Percentiles rank a stretch among this genome's conserved stretches.
Conservation (phyloP, 2,797 vertebrate genomes). For the Trachops cirrhosus region DNA sequence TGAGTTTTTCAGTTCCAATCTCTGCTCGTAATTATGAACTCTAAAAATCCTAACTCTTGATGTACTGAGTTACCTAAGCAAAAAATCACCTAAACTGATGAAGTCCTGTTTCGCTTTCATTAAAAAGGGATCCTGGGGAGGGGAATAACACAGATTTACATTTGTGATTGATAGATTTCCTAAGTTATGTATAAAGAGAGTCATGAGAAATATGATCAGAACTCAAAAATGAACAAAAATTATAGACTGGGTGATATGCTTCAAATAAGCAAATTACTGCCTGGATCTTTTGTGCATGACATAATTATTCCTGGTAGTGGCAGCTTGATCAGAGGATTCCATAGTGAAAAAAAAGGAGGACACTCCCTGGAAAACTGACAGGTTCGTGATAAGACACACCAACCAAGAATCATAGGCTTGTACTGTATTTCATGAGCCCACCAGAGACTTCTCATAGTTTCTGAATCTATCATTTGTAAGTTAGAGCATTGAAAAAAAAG, state of each 20-base stretch:
- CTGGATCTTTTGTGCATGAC: constrained; percentile 32
- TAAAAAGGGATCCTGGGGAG: not conserved
- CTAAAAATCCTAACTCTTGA: not conserved
- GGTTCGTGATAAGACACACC: not conserved
- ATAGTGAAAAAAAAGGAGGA: not conserved
- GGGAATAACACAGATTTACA: not conserved
- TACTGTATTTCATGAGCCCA: not conserved
- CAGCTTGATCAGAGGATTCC: constrained; percentile 43
- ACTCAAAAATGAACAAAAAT: constrained; percentile 3
- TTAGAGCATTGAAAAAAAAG: not conserved
- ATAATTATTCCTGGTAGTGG: not conserved
- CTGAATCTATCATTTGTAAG: constrained; percentile 31
- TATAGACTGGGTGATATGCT: not conserved
- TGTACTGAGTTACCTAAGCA: not conserved
- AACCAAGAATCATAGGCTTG: not conserved
- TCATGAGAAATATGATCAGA: not conserved
- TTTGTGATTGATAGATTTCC: not conserved
- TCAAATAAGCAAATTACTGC: not conserved
- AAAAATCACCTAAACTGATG: not conserved
- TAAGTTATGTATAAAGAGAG: not conserved
- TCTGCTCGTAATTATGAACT: not conserved
- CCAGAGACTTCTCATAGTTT: not conserved
- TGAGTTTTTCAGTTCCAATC: not conserved
- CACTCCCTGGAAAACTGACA: constrained; percentile 40
- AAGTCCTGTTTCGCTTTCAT: not conserved